These are phyloP conservation scores for Halesus radiatus DNA, from an alignment of 1,140 invertebrate species.

Conservation along the genomic window DNA sequence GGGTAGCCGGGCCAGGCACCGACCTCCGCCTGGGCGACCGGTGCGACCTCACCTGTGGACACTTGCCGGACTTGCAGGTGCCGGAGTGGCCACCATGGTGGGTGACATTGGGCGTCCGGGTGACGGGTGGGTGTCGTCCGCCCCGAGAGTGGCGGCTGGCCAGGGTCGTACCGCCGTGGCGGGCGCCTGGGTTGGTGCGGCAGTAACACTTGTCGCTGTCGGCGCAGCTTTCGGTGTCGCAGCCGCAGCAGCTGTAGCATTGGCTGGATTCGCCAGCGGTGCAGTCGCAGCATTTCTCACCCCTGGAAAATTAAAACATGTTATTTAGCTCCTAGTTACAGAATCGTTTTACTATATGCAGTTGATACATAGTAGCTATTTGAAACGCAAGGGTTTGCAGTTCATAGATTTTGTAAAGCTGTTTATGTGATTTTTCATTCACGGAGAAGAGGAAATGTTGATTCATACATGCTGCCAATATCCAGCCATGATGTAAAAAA, in stretches of 20 bases:
- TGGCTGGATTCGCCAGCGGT: constrained; percentile 60
- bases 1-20: constrained; percentile 50
- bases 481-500: no score
- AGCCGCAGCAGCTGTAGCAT: constrained; percentile 75
- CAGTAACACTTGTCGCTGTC: constrained; percentile 93
- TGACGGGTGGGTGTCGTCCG: neutral
- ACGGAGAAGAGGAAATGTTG: no score
- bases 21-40: constrained; percentile 44
- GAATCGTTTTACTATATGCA: no score
- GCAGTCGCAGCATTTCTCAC: constrained; percentile 61
- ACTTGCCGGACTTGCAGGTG: constrained; percentile 16
- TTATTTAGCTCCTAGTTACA: no score
- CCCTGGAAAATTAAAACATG: constrained; percentile 59
- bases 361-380: no score
- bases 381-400: no score
- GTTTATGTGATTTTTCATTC: no score
- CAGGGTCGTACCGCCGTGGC: neutral
- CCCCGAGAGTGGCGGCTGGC: constrained; percentile 3
- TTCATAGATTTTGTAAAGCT: no score
- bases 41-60: constrained; percentile 24
- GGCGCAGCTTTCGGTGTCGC: constrained; percentile 88
- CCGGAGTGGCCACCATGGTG: neutral
- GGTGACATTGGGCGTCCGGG: neutral
- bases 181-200: constrained; percentile 51
- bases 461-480: no score